phyloP scores from a whole-genome alignment of 2,113 vertebrate genomes.

The Opisthocomus hoazin region DNA sequence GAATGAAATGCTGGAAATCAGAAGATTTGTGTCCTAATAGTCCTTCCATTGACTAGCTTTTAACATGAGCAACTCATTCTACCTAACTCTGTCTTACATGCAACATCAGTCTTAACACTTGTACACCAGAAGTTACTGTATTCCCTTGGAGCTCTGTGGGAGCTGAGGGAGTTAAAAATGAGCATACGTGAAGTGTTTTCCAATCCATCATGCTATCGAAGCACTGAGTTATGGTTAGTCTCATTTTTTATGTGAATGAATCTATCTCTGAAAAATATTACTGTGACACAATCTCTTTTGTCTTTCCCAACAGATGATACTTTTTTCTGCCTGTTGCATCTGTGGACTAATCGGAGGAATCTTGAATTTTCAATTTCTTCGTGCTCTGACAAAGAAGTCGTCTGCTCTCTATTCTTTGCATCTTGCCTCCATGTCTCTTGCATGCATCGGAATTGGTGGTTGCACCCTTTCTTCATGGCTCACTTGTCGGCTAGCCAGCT shows the following conservation, averaged over 20 bases:
- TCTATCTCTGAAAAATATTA: not conserved
- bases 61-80: not conserved
- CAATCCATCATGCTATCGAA: not conserved
- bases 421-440: constrained; percentile 91
- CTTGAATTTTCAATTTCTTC: constrained; percentile 97
- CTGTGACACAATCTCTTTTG: not conserved
- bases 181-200: not conserved
- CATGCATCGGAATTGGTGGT: constrained; percentile 91
- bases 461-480: constrained; percentile 97
- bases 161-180: not conserved
- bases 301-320: constrained; percentile 87
- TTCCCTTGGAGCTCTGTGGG: not conserved
- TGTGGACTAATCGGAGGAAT: constrained; percentile 97
- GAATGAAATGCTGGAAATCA: not conserved
- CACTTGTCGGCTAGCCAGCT: constrained; percentile 95
- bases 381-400: constrained; percentile 87
- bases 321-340: constrained; percentile 98
- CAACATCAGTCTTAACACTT: not conserved
- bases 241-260: not conserved
- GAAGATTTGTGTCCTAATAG: not conserved
- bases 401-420: constrained; percentile 85
- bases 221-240: not conserved
- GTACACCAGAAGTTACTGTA: not conserved
- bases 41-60: not conserved
- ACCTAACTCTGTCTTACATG: not conserved